Evolutionary conservation across 2,888 invertebrate species (phyloP), one percentile per base, ranked within the genome.

Genomic region (Augiades crinisus): DNA sequence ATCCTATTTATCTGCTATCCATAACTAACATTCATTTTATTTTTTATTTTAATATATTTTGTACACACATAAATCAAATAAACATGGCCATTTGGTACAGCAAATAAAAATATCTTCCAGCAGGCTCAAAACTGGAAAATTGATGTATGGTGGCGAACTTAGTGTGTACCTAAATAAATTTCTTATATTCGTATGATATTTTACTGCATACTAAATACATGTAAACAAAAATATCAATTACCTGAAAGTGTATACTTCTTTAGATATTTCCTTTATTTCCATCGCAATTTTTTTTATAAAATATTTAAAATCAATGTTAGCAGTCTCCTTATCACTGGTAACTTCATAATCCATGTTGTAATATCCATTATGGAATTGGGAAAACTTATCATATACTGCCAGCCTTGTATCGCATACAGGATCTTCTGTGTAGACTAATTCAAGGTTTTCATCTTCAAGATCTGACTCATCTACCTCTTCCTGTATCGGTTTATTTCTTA

Each of bases 191-290:
- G n/a, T n/a, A n/a, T n/a, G n/a, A n/a, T n/a, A n/a, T n/a, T n/a
- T n/a, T n/a, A n/a, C n/a, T n/a, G 5, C 12, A 37, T 14, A 14
- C 38, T 40, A 53, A 43, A 14, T 33, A 5, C 16, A 44, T 19
- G 45, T 19, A 16, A 40, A 45, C 47, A 46, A n/a, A 14, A 22
- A 45, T 6, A 2, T 4, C 52, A 57, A 62, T 67, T 64, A 81
- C 82, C 81, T 78, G 56, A 79, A 75, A 8, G 38, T 43, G 30
- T 62, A 55, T 6, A 78, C 65, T 31, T 63, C 54, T 17, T 38
- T 21, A 51, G 75, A 65, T 7, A 70, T 59, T 13, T 63, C 55
- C 40, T 58, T 67, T 17, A 79, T 64, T 59, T 73, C 67, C 36
- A 55, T 55, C 13, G 72, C 53, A 38, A 75, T 56, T 50, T 55